A percentile compares a stretch with the other conserved stretches of the same genome.
These are phyloP conservation scores for Todus mexicanus DNA, from an alignment of 2,797 vertebrate genomes.

Conservation along the genomic window DNA sequence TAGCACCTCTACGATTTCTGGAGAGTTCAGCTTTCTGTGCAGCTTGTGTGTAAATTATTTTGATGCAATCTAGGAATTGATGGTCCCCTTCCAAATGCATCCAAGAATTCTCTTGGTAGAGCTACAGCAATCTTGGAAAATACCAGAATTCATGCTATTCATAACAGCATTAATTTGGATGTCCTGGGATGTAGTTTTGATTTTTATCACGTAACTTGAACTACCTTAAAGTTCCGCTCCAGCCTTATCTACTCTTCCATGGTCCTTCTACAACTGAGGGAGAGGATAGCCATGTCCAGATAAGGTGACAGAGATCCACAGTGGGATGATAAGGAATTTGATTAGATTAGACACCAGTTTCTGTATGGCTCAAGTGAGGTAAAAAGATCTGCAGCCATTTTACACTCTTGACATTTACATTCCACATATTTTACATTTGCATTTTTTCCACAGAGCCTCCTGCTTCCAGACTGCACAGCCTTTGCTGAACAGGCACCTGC, in stretches of 20 bases:
- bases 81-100: neutral
- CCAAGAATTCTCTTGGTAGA: conserved; percentile 14
- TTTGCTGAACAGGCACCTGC: neutral
- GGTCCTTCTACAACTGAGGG: neutral
- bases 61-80: neutral
- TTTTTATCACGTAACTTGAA: neutral
- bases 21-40: neutral
- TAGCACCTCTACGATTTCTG: neutral
- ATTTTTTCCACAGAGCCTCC: neutral
- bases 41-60: neutral
- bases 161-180: neutral
- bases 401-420: neutral
- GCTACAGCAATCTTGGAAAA: neutral
- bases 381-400: neutral
- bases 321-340: neutral
- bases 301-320: neutral
- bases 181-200: neutral
- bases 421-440: neutral
- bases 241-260: neutral
- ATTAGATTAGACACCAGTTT: neutral
- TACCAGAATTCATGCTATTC: neutral
- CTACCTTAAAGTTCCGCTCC: neutral
- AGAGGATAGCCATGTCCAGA: neutral
- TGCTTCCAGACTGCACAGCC: neutral
- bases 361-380: neutral